These are phyloP conservation scores for Syngnathus floridae DNA, from an alignment of 2,113 vertebrate genomes.

Conservation along the genomic window DNA sequence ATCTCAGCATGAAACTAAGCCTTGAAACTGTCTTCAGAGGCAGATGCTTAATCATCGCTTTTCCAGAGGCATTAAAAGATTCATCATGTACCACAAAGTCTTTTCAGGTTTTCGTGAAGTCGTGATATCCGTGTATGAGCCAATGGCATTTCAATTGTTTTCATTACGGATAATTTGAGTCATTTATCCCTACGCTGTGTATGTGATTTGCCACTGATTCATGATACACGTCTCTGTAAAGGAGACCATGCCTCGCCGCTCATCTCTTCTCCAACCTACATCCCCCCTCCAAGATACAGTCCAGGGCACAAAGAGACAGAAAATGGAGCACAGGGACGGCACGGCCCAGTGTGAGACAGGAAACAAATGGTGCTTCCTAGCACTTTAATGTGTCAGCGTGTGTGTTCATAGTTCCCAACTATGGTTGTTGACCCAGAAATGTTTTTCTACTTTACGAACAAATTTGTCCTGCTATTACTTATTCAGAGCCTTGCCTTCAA, in stretches of 20 bases:
- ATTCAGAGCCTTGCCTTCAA: no score
- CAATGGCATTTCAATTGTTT: not conserved
- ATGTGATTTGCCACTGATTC: conserved; percentile 29
- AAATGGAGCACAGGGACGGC: conserved; percentile 52
- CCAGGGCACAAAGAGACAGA: conserved; percentile 41
- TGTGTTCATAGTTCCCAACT: conserved; percentile 39
- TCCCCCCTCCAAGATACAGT: conserved; percentile 32
- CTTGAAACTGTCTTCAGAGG: not conserved
- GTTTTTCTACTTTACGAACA: conserved; percentile 25
- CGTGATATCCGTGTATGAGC: conserved; percentile 1
- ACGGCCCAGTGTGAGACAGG: conserved; percentile 53
- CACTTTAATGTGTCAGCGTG: not conserved
- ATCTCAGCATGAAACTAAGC: conserved; percentile 2
- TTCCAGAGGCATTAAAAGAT: conserved; percentile 9
- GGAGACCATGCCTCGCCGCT: conserved; percentile 6
- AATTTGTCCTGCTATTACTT: not conserved
- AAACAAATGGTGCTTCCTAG: conserved; percentile 32
- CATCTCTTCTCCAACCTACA: conserved; percentile 13
- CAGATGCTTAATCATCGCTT: conserved; percentile 13
- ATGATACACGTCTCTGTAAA: conserved; percentile 18
- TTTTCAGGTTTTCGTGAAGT: conserved; percentile 9
- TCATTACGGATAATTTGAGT: conserved; percentile 5
- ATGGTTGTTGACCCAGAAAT: conserved; percentile 14
- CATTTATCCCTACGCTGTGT: conserved; percentile 9
- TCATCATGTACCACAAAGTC: not conserved